Evolutionary conservation across 2,113 vertebrate genomes (phyloP).

Genomic region (Pipra filicauda): DNA sequence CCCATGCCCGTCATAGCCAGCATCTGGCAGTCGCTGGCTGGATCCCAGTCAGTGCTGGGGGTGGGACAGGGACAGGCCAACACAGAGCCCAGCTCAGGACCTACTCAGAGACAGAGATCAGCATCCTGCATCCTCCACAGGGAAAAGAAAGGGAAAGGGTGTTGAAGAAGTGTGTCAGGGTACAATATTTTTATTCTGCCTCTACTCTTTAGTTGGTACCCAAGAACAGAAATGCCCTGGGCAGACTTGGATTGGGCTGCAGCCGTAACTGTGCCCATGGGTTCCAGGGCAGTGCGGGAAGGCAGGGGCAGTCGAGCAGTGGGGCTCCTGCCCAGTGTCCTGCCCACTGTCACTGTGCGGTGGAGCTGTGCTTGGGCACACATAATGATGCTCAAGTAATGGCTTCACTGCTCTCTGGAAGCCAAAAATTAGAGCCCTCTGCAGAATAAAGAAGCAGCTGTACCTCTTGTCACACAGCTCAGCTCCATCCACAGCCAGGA

Average conservation of each 20-base stretch:
- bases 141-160: not conserved
- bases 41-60: fast-evolving
- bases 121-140: not conserved
- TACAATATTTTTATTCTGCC: not conserved
- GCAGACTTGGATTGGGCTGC: not conserved
- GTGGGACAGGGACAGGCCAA: not conserved
- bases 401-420: not conserved
- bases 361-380: fast-evolving
- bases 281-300: not conserved
- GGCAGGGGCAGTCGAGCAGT: fast-evolving
- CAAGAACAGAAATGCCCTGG: not conserved
- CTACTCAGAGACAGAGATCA: not conserved
- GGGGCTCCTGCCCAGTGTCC: not conserved
- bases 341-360: fast-evolving
- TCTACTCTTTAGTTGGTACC: not conserved
- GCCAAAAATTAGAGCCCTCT: not conserved
- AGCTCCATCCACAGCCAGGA: not conserved
- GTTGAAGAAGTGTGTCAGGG: not conserved
- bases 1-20: fast-evolving
- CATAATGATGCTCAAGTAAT: not conserved
- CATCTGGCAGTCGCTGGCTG: not conserved
- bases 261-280: not conserved
- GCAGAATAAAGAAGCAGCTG: not conserved
- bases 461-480: not conserved
- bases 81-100: not conserved